Base-by-base conservation (phyloP, 2,113 vertebrate genomes). In the Xiphophorus maculatus region DNA sequence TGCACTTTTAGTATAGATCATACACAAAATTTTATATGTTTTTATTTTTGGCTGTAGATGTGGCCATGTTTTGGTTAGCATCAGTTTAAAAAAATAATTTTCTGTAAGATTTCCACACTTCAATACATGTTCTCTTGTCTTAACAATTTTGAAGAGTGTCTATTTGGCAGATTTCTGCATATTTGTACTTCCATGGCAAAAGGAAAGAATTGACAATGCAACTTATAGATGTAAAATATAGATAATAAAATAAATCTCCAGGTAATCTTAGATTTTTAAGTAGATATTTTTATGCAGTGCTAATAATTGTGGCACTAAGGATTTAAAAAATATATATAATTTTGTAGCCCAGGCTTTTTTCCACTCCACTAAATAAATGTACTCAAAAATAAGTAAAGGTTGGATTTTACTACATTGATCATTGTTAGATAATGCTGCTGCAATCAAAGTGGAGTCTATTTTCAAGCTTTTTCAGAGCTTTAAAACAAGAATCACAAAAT, bases 401-500 rank as follows among this genome's bases (percentile, higher is more conserved):
- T 15, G 48, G 5, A 19, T 54, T 19, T 54, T 54, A 7, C 48
- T 54, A 54, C 48, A n/a, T 58, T 25, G 3, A 54, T 54, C 22
- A 54, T 54, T 54, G 51, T 5, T 19, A n/a, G 51, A n/a, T 48
- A 19, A 17, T 15, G 44, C 44, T 17, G 17, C 44, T 48, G 4
- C 17, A 48, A 48, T 48, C 44, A 48, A 58, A n/a, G 51, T 9
- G 3, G 22, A 58, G 10, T 11, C 25, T 58, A 58, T 58, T 58
- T 58, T 58, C 25, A 58, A 58, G 51, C 19, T n/a, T 58, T 58
- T 58, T 58, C 19, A 25, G 44, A 48, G 44, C 44, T 48, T 15
- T 48, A 48, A 48, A 89, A 87, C 79, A 54, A 75, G 80, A 81
- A 33, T 25, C 1, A 0, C 69, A 51, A 37, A 64, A 75, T 83